Evolutionary conservation across 2,113 vertebrate species (phyloP).

Genomic region (Uropsilus gracilis): DNA sequence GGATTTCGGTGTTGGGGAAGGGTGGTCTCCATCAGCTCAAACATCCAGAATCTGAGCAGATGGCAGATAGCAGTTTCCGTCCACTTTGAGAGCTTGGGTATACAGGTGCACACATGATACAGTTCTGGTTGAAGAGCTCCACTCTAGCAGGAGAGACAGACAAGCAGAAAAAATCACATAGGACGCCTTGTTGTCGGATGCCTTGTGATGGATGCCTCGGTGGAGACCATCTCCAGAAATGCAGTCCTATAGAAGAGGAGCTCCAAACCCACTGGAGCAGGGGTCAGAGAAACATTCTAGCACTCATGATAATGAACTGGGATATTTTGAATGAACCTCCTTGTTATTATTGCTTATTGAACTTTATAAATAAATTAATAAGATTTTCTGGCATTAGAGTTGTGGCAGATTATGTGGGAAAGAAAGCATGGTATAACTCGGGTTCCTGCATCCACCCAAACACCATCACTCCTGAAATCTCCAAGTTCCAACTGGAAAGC

Average conservation of each 20-base stretch:
- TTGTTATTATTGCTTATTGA: slow-evolving; percentile 14
- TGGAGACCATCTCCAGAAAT: neutral
- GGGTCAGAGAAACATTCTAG: neutral
- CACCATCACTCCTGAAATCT: neutral
- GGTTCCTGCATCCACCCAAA: neutral
- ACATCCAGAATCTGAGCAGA: neutral
- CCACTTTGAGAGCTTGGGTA: neutral
- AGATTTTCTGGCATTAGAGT: neutral
- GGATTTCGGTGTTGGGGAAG: neutral
- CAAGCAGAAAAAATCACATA: neutral
- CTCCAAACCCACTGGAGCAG: neutral
- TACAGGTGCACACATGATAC: neutral
- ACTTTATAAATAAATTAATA: slow-evolving; percentile 10
- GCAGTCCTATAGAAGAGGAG: neutral
- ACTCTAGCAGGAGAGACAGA: neutral
- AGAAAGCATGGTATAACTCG: neutral
- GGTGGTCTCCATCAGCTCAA: neutral
- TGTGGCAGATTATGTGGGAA: neutral
- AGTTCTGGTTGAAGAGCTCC: neutral
- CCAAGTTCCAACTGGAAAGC: neutral
- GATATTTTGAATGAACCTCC: neutral
- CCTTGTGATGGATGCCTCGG: neutral
- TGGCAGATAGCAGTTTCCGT: neutral
- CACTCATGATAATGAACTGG: neutral
- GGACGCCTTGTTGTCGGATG: no score